Evolutionary conservation across 2,888 invertebrate genomes (phyloP), one percentile per base, ranked within the genome.

Genomic region (Drosophila paramelanica): DNA sequence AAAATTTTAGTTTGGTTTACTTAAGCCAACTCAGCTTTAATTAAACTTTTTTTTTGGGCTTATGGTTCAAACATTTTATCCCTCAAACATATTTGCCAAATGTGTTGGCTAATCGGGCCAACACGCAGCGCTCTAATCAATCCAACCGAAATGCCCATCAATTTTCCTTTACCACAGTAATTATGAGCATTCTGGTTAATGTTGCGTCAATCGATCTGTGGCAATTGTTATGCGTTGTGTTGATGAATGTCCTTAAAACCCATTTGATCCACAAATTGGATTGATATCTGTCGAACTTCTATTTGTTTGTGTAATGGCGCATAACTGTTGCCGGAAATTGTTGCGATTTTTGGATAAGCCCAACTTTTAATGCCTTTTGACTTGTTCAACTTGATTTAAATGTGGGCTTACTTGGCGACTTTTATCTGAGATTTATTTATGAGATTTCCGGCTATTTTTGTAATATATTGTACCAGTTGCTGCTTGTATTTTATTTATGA

Each of bases 251-350:
- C 11, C 13, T 7, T 7, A 20, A 2, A 13, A 25, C n/a, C 51
- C 11, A 25, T 43, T 56, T 64, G 33, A 59, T 6, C 47, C 68
- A 39, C 13, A 57, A 66, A 66, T 55, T 38, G 51, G 38, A 47
- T 61, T 75, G 70, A 74, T 75, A 65, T 56, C 27, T 39, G 52
- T n/a, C 38, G 14, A 68, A 68, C 14, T 39, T 66, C 39, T 36
- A 49, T 38, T 51, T 52, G 14, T 31, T 67, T 61, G 58, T 50
- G 60, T 51, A 75, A 75, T 70, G 70, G 38, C 42, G 47, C 75
- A 70, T 70, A 75, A 55, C 59, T 70, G 71, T 70, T 62, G 8
- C 14, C 25, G 61, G 25, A 70, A 62, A 57, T 62, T 46, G 55
- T 27, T 55, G 17, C 20, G 36, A 64, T 62, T 57, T 36, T 36